Conservation (phyloP, 2,888 invertebrate genomes). For the Tenthredo livida region DNA sequence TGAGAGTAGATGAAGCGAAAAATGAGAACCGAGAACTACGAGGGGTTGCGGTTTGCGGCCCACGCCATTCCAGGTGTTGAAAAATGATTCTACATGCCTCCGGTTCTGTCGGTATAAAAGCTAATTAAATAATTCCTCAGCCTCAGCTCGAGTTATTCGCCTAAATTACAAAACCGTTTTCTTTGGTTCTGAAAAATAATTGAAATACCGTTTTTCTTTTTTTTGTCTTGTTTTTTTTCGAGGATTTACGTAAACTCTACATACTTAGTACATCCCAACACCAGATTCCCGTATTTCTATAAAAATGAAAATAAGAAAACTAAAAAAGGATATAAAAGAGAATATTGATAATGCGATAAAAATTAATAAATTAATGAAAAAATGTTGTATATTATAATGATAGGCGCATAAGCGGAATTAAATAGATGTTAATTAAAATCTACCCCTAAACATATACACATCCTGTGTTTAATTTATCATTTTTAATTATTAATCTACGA, state of each 20-base stretch:
- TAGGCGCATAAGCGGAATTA: not conserved
- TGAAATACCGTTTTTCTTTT: not conserved
- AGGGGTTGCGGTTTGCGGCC: not conserved
- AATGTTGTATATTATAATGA: not conserved
- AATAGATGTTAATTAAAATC: not conserved
- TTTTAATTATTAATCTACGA: not conserved
- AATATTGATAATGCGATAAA: not conserved
- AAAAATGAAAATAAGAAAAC: too few relatives aligned
- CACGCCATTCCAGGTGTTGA: conserved; percentile 11
- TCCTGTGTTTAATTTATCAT: not conserved
- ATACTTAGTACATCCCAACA: not conserved
- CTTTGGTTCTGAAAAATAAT: too few relatives aligned
- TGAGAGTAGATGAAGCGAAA: conserved; percentile 48
- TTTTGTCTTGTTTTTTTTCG: not conserved
- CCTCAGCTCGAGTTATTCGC: not conserved
- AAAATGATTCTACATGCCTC: conserved; percentile 35
- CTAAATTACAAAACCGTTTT: not conserved
- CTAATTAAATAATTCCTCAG: conserved; percentile 22
- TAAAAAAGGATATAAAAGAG: not conserved
- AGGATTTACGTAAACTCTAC: not conserved
- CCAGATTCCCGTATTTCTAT: not conserved
- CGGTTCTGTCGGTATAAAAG: not conserved
- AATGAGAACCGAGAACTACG: conserved; percentile 13
- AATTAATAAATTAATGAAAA: not conserved
- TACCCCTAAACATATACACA: not conserved